Evolutionary conservation across 1,140 invertebrate species (phyloP), one percentile per base, ranked within the genome.

Genomic region (Olivierus martensii): DNA sequence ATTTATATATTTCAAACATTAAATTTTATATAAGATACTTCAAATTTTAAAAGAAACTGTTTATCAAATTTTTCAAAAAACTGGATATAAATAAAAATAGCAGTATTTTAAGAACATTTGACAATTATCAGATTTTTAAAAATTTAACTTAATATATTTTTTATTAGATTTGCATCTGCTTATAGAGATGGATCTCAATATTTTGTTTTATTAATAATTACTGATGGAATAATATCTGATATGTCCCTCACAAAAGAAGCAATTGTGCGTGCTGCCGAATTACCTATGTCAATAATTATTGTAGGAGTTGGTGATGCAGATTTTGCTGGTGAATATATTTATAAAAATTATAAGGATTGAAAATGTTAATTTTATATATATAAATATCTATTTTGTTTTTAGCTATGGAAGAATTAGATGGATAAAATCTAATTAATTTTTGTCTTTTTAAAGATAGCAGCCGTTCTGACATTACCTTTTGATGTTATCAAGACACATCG

Each of bases 221-320:
- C 80, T 3, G 80, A 82, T 68, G 80, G 80, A 22, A 73, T 79
- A 21, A 78, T 82, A 34, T 78, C 75, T 11, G 80, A 82, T 61
- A 78, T 82, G 73, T 69, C 71, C 14, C 67, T 76, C 36, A 81
- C 80, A 0, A 77, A 73, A 59, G 64, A 75, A 53, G 77, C 73
- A 46, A 73, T 77, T 36, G 67, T 75, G 14, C 60, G 70, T 57
- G 76, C 77, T 7, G 76, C 77, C 2, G 56, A 58, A 17, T 64
- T 78, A 6, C 77, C 77, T 0, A 69, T 79, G 66, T 78, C 76
- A 2, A 72, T 79, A 35, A 79, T 79, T 51, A 79, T 80, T 52
- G 70, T 79, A 14, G 78, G 78, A 15, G 75, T 80, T 21, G 77
- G 78, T 3, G 63, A 66, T 43, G 77, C 76, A 19, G 75, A 79